A percentile compares a stretch with the other conserved stretches of the same genome.
Conservation (phyloP, 2,888 invertebrate species). For the Hirtodrosophila histrioides region DNA sequence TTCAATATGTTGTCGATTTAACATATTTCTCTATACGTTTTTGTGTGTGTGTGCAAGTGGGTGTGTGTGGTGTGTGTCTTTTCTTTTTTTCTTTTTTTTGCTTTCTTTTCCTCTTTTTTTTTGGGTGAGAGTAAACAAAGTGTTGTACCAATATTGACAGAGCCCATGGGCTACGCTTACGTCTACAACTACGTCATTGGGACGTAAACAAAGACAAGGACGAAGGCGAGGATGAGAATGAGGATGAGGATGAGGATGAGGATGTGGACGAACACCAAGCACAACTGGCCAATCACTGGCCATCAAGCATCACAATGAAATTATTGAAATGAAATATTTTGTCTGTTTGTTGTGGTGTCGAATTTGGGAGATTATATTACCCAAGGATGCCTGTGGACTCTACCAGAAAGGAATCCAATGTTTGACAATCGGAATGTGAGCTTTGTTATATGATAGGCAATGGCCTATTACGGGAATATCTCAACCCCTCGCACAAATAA, state of each 20-base stretch:
- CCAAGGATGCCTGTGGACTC: conserved; percentile 18
- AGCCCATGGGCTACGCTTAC: conserved; percentile 62
- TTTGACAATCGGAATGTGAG: conserved; percentile 38
- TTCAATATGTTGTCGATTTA: conserved; percentile 77
- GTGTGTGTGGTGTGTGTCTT: conserved; percentile 15
- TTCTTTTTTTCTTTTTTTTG: neutral
- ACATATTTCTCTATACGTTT: conserved; percentile 63
- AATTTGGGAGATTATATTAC: conserved; percentile 68
- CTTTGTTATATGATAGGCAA: conserved; percentile 37
- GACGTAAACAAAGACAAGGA: conserved; percentile 4
- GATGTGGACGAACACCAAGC: conserved; percentile 9
- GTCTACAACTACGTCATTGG: conserved; percentile 53
- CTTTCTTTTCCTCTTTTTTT: conserved; percentile 7
- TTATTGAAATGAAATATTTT: conserved; percentile 69
- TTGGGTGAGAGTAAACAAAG: conserved; percentile 62
- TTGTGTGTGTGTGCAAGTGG: conserved; percentile 11
- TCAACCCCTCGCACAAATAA: no score
- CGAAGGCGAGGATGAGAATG: neutral
- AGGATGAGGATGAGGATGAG: no score
- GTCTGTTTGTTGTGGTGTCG: conserved; percentile 60
- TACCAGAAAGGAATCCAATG: conserved; percentile 28
- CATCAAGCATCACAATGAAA: conserved; percentile 49
- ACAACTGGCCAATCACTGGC: conserved; percentile 35
- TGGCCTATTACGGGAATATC: neutral
- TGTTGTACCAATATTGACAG: conserved; percentile 71